Percentiles rank a stretch among this genome's conserved stretches.
Conservation (phyloP, 2,888 invertebrate species). For the Didymodactylos carnosus region DNA sequence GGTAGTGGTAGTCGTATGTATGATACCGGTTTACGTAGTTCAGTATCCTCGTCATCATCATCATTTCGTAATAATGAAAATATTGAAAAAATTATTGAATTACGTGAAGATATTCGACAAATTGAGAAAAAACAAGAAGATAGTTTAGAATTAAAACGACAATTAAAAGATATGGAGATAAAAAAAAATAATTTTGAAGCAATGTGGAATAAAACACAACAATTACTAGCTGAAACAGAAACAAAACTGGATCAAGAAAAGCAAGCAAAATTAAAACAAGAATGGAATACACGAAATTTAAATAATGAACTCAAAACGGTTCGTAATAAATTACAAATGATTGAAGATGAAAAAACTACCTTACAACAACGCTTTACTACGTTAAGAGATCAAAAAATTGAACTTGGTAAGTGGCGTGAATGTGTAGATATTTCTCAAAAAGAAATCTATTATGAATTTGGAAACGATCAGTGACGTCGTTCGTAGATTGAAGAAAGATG, state of each 20-base stretch:
- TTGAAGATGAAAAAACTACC: background rate
- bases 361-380: background rate
- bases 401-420: too few relatives aligned
- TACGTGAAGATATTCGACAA: background rate
- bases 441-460: too few relatives aligned
- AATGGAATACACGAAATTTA: background rate
- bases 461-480: too few relatives aligned
- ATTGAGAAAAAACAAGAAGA: background rate
- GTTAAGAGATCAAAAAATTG: background rate
- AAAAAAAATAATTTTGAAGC: background rate
- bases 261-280: background rate
- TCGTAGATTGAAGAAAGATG: too few relatives aligned
- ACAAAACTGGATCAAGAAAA: background rate
- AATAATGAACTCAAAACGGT: background rate
- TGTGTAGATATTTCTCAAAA: too few relatives aligned
- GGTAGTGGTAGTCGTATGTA: too few relatives aligned
- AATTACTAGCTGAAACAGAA: background rate
- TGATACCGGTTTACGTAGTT: background rate
- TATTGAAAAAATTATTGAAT: background rate
- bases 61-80: background rate
- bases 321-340: background rate
- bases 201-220: background rate
- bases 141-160: background rate
- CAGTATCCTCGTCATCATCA: background rate
- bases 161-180: background rate